Percentiles rank a stretch among this genome's conserved stretches.
phyloP scores from a whole-genome alignment of 1,140 invertebrate species.

The Megathymus violae region DNA sequence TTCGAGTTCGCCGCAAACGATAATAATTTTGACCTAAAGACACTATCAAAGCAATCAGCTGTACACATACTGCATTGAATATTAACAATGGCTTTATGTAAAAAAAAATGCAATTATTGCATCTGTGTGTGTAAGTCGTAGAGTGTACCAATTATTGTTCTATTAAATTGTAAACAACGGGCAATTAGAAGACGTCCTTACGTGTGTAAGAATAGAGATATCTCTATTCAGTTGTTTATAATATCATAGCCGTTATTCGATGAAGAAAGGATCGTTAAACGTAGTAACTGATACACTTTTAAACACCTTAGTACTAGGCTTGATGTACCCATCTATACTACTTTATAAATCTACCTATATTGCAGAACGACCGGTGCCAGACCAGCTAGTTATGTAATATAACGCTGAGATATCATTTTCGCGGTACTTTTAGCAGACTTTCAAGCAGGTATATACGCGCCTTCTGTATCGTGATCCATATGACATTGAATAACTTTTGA shows the following conservation, averaged over 20 bases:
- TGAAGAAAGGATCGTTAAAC: too few relatives aligned
- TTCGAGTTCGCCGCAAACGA: neutral
- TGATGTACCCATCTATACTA: too few relatives aligned
- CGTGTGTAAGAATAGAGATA: neutral
- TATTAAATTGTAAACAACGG: conserved; percentile 19
- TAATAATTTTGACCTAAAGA: conserved; percentile 13
- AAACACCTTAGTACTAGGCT: too few relatives aligned
- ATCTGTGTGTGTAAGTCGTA: conserved; percentile 7
- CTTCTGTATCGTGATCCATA: neutral
- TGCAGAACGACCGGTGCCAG: too few relatives aligned
- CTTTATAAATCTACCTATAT: too few relatives aligned
- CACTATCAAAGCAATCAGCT: conserved; percentile 17
- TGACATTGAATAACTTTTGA: conserved; percentile 6
- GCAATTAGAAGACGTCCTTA: conserved; percentile 22
- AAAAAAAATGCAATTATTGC: conserved; percentile 12
- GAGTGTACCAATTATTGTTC: conserved; percentile 24
- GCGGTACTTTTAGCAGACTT: neutral
- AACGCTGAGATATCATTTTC: conserved; percentile 10
- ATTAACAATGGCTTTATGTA: conserved; percentile 8
- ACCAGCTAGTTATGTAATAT: too few relatives aligned
- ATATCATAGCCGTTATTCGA: neutral
- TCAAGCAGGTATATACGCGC: neutral
- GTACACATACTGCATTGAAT: conserved; percentile 9
- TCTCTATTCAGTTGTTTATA: conserved; percentile 6
- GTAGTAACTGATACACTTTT: too few relatives aligned